phyloP scores from a whole-genome alignment of 2,113 vertebrate species.

The Vulpes ferrilata region DNA sequence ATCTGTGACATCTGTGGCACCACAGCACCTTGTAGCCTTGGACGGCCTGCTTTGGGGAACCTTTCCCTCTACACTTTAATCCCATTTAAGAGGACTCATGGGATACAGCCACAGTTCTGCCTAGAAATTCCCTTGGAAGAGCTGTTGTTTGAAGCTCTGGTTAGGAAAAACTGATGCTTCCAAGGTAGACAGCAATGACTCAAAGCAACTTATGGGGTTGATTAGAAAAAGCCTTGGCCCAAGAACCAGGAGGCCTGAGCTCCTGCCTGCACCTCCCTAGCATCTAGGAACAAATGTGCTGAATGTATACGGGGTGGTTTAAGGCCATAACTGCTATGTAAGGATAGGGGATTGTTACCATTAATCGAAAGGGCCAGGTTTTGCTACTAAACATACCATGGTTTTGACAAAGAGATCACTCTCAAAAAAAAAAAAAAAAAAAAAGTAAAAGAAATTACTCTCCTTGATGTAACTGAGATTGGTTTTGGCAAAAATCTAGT shows the following conservation, averaged over 20 bases:
- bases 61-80: not conserved
- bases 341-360: too few species aligned
- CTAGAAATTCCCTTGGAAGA: slow-evolving; percentile 60
- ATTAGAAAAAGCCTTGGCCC: slow-evolving; percentile 49
- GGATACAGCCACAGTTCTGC: not conserved
- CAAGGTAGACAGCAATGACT: not conserved
- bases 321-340: not conserved
- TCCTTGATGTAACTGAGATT: not conserved
- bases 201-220: not conserved
- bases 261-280: not conserved
- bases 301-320: not conserved
- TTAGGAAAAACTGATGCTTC: slow-evolving; percentile 64
- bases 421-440: too few species aligned
- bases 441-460: not conserved
- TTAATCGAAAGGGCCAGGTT: not conserved
- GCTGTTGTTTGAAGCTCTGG: slow-evolving; percentile 28
- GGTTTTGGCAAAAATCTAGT: not conserved
- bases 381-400: slow-evolving; percentile 3
- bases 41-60: not conserved
- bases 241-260: not conserved
- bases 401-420: not conserved
- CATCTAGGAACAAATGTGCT: not conserved
- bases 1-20: not conserved
- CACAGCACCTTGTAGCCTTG: not conserved
- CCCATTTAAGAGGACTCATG: not conserved